Conservation (phyloP, 2,888 invertebrate species). For the Coelogynopora nodosa region DNA sequence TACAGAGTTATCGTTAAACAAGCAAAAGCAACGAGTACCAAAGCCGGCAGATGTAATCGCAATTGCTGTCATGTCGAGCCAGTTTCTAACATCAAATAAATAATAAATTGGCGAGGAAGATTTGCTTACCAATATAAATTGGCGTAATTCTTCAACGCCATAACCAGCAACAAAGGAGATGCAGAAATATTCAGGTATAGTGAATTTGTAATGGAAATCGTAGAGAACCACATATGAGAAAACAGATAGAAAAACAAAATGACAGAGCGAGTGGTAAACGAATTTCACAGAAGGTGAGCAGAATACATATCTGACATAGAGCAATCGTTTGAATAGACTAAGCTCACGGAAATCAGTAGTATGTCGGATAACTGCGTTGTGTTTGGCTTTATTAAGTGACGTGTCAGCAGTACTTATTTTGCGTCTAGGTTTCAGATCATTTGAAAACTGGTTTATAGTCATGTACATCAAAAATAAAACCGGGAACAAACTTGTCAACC, state of each 20-base stretch:
- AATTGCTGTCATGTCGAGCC: conserved; percentile 34
- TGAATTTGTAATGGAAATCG: conserved; percentile 29
- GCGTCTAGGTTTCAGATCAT: not conserved
- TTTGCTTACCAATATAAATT: not conserved
- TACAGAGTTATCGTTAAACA: not conserved
- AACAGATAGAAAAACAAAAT: conserved; percentile 35
- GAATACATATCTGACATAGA: not conserved
- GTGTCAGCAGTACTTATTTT: not conserved
- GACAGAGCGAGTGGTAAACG: conserved; percentile 34
- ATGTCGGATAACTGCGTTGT: not conserved
- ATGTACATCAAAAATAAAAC: not conserved
- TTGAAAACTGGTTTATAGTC: not conserved
- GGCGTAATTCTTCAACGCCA: conserved; percentile 35
- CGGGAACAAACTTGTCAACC: not conserved
- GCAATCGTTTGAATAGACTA: not conserved
- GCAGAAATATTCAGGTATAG: not conserved
- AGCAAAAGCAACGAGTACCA: not conserved
- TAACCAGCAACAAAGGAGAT: conserved; percentile 39
- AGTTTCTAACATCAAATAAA: conserved; percentile 33
- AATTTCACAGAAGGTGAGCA: conserved; percentile 31
- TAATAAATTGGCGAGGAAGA: not conserved
- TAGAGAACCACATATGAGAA: conserved; percentile 39
- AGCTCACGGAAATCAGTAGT: not conserved
- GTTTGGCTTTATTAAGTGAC: not conserved
- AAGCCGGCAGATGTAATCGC: conserved; percentile 1